phyloP scores from a whole-genome alignment of 1,140 invertebrate genomes.

The Platyura marginata region DNA sequence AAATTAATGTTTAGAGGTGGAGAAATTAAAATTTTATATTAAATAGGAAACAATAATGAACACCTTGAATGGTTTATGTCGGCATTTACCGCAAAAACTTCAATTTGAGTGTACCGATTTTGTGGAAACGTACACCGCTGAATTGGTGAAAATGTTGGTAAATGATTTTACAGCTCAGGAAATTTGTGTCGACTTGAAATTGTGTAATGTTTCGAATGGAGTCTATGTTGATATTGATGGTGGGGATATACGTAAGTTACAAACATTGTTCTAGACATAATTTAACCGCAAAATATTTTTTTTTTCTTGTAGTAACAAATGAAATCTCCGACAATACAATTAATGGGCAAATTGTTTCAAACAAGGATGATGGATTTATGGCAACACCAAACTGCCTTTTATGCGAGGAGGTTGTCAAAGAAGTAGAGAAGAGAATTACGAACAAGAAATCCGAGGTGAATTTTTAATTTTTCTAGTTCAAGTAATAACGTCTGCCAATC shows the following conservation, averaged over 20 bases:
- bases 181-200: conserved; percentile 54
- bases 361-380: conserved; percentile 8
- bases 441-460: conserved; percentile 5
- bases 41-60: conserved; percentile 48
- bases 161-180: conserved; percentile 58
- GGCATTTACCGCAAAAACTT: conserved; percentile 40
- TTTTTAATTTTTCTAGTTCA: too few relatives aligned
- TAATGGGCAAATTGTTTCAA: conserved; percentile 23
- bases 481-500: too few relatives aligned
- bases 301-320: conserved; percentile 30
- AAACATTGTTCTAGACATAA: not conserved
- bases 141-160: conserved; percentile 56
- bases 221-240: not conserved
- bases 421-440: conserved; percentile 13
- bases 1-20: not conserved
- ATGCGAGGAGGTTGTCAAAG: conserved; percentile 17
- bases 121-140: conserved; percentile 52
- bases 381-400: conserved; percentile 15
- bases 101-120: conserved; percentile 50
- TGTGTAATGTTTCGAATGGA: conserved; percentile 27
- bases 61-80: conserved; percentile 54
- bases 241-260: not conserved
- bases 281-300: not conserved
- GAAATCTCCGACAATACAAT: conserved; percentile 37
- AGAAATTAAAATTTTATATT: conserved; percentile 9